Conservation (phyloP, 2,113 vertebrate genomes). For the Ptyas mucosa region DNA sequence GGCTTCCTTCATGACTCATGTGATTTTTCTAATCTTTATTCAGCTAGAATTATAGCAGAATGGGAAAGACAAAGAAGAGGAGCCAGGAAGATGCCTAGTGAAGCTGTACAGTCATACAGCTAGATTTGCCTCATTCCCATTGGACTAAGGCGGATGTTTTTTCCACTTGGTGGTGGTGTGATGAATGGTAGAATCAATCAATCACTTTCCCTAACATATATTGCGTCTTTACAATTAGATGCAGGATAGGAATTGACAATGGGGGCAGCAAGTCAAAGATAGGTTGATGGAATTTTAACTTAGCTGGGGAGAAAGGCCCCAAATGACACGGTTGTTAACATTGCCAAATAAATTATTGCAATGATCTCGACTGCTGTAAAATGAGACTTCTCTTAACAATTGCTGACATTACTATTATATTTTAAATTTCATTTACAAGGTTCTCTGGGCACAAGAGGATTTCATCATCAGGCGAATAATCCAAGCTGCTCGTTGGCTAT, state of each 20-base stretch:
- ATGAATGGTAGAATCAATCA: neutral
- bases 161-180: neutral
- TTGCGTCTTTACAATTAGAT: neutral
- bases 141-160: neutral
- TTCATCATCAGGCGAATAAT: conserved; percentile 62
- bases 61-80: neutral
- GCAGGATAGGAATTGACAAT: neutral
- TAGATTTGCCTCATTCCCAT: neutral
- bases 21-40: neutral
- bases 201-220: neutral
- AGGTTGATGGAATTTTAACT: neutral
- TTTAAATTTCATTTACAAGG: conserved; percentile 58
- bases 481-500: conserved; percentile 65
- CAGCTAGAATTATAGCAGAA: neutral
- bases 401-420: neutral
- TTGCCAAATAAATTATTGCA: neutral
- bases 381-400: neutral
- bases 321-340: neutral
- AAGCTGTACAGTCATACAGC: neutral
- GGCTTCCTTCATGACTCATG: neutral
- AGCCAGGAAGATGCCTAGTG: neutral
- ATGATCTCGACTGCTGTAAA: neutral
- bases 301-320: neutral
- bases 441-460: conserved; percentile 79
- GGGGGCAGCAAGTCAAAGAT: neutral